These are phyloP conservation scores for Pipra filicauda DNA, from an alignment of 2,113 vertebrate genomes.

Conservation along the genomic window DNA sequence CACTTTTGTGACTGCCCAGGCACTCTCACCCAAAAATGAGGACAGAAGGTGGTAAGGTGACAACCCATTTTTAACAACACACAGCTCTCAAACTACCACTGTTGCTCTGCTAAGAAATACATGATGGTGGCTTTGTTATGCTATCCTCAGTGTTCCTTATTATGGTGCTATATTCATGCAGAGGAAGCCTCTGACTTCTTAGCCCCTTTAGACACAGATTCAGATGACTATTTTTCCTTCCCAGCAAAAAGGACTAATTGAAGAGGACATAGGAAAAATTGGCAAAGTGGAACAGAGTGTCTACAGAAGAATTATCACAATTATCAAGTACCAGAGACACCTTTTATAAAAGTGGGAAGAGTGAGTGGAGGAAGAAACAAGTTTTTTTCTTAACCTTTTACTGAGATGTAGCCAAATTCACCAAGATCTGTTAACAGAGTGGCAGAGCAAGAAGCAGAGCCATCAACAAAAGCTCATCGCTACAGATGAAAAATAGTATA, in stretches of 20 bases:
- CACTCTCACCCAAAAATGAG: neutral
- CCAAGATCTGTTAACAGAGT: neutral
- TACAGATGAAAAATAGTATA: neutral
- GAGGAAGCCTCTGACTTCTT: neutral
- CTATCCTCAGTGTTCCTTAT: neutral
- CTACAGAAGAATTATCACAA: neutral
- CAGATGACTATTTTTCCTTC: neutral
- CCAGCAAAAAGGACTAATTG: neutral
- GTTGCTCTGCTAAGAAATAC: neutral
- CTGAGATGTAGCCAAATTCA: neutral
- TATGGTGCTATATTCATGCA: neutral
- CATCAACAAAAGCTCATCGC: accelerated
- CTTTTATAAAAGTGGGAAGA: neutral
- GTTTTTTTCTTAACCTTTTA: neutral
- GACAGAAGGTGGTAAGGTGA: neutral
- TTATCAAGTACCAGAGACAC: neutral
- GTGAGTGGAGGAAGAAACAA: neutral
- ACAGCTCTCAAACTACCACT: neutral
- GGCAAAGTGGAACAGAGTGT: neutral
- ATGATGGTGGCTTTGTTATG: neutral
- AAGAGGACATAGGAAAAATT: neutral
- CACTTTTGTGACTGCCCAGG: neutral
- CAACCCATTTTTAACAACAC: neutral
- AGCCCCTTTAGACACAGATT: neutral
- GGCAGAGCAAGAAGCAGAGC: neutral